Base-by-base conservation (phyloP, 2,888 invertebrate genomes). In the Ichneumon xanthorius region DNA sequence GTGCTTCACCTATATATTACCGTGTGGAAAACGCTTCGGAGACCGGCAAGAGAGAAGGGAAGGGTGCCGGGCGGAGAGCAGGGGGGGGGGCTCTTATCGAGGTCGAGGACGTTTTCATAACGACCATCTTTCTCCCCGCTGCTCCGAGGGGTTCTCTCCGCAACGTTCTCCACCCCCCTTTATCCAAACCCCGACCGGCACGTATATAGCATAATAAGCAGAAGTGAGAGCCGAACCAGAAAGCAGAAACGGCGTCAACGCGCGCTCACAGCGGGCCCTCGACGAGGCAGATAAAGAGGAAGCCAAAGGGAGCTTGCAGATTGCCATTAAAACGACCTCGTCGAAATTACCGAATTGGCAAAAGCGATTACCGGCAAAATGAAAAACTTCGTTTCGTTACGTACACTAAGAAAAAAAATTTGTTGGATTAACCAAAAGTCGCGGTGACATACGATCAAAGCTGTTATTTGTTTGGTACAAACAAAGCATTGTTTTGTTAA, bases 81-180 rank as follows among this genome's bases (percentile, higher is more conserved):
- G n/a, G n/a, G 67, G 16, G 33, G 67, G 11, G 26, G 67, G 19
- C 73, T 82, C 79, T 82, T 85, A 85, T 85, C 82, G 78, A 82
- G 82, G 85, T 82, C 85, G 85, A 85, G 79, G 77, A 77, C 84
- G 67, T 82, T 85, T 85, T 82, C 82, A 79, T 85, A 85, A 68
- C 78, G 78, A 75, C 50, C 75, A 55, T 82, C 65, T 70, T 79
- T 45, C 75, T 50, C 68, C 30, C 33, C 67, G 22, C 70, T 11
- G 26, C 45, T 40, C 11, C 16, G 48, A 19, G 68, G 22, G 22
- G 0, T 45, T 40, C 72, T 45, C 45, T 45, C 37, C 22, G 65
- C 67, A 26, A 55, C 26, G 40, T 22, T 61, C 58, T 53, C 30
- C 53, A 67, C 3, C n/a, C 70, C 48, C 61, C 65, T 45, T 63